Conservation (phyloP, 1,140 invertebrate species). For the Ceratina japonica region DNA sequence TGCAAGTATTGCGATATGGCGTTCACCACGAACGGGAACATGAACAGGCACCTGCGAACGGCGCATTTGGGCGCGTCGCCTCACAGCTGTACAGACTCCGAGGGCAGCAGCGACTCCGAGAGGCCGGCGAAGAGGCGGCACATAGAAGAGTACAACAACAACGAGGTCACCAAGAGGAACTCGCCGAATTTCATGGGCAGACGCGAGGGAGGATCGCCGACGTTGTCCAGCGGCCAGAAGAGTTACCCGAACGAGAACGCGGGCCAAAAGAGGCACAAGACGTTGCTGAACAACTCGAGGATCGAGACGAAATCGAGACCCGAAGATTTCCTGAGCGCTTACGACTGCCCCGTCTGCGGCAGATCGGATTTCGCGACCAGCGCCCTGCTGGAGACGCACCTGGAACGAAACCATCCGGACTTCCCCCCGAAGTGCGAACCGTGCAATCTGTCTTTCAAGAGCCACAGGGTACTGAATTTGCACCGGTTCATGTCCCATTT, state of each 20-base stretch:
- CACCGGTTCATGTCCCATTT: constrained; percentile 83
- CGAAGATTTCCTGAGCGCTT: constrained; percentile 25
- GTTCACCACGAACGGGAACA: constrained; percentile 94
- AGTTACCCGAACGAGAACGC: constrained; percentile 63
- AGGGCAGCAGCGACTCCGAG: constrained; percentile 78
- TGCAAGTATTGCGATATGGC: constrained; percentile 89
- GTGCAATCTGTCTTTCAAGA: constrained; percentile 86
- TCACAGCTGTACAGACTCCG: constrained; percentile 71
- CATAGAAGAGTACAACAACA: constrained; percentile 77
- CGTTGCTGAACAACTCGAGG: constrained; percentile 57
- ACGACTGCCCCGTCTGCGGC: constrained; percentile 82
- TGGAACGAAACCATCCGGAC: constrained; percentile 86
- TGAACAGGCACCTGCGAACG: constrained; percentile 91
- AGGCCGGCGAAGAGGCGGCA: constrained; percentile 74
- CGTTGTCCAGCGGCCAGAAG: constrained; percentile 52
- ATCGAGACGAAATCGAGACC: constrained; percentile 45
- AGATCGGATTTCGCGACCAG: constrained; percentile 82
- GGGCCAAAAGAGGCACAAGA: constrained; percentile 64
- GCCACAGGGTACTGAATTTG: constrained; percentile 84
- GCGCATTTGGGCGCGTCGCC: constrained; percentile 76
- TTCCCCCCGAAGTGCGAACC: constrained; percentile 84
- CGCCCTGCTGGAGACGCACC: constrained; percentile 83
- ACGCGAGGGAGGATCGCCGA: constrained; percentile 17
- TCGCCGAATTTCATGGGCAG: constrained; percentile 62
- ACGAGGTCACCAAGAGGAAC: constrained; percentile 74